Evolutionary conservation across 2,797 vertebrate genomes (phyloP), one percentile per base, ranked within the genome.

Genomic region (Spondyliosoma cantharus): DNA sequence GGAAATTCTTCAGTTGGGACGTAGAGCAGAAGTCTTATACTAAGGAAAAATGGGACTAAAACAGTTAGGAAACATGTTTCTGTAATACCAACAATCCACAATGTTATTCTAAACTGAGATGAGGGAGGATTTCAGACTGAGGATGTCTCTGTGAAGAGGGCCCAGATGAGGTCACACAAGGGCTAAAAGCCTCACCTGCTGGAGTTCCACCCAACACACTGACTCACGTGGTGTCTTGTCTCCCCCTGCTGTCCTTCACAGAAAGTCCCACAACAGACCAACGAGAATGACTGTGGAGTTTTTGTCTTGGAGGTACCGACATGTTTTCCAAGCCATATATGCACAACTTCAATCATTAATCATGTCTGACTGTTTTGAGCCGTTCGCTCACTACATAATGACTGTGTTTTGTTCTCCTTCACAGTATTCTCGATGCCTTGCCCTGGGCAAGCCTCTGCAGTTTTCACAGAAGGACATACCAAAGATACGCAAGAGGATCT

Each of bases 381-480:
- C 45, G 24, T 61, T 62, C 37, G 3, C 22, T 59, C 16, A 20
- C 20, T 0, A 49, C 4, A 22, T 24, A 4, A 0, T n/a, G 1
- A 6, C 13, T 20, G 48, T 60, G 0, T 58, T 53, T 56, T 20
- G 5, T 19, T 76, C 5, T 78, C 43, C 6, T 27, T 56, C n/a
- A 27, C 93, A 99, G 98, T 99, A 99, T 93, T 98, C 96, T 92
- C 96, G 97, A 96, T 97, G 97, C 95, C 97, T 99, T 92, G 96
- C 97, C 74, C 94, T 97, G 90, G 95, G 95, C 80, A 95, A 96
- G 93, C 96, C 97, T 76, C 95, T 99, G 92, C 94, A 95, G 86
- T 99, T 99, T 92, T 97, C 97, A 52, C 97, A 99, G 93, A 95
- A 96, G 90, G 97, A 99, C 93, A 98, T 99, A 96, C 98, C 97